Evolutionary conservation across 2,113 vertebrate genomes (phyloP).

Genomic region (Loxodonta africana): DNA sequence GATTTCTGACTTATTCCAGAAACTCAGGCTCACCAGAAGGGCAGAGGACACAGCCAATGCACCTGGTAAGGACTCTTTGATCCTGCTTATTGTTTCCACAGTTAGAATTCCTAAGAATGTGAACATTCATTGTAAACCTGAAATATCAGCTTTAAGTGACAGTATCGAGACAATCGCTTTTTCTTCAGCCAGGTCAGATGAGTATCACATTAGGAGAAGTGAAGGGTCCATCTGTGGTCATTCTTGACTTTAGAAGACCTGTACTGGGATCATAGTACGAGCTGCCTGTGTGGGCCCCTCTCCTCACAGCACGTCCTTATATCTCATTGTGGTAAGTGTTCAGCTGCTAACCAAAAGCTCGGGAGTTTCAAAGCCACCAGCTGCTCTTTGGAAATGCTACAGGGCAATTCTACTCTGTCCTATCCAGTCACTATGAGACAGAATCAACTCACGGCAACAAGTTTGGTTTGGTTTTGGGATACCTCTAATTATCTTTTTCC

Average conservation of each 20-base stretch:
- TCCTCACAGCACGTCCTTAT: background rate
- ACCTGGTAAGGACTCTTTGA: conserved; percentile 8
- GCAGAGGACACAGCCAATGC: background rate
- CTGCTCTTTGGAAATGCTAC: no score
- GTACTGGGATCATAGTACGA: background rate
- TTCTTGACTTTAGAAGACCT: background rate
- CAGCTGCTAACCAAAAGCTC: no score
- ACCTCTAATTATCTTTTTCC: background rate
- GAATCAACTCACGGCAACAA: no score
- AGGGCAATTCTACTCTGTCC: no score
- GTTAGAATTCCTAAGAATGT: conserved; percentile 11
- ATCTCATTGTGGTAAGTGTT: background rate
- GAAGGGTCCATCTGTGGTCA: background rate
- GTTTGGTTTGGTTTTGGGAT: no score
- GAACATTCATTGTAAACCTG: background rate
- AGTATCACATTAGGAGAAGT: background rate
- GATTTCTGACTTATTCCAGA: conserved; percentile 25
- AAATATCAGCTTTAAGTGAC: background rate
- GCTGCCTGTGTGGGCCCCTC: background rate
- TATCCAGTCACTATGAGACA: no score
- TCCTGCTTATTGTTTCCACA: background rate
- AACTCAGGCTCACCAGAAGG: background rate
- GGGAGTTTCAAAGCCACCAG: no score
- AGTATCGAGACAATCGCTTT: background rate
- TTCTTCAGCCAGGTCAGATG: background rate